Evolutionary conservation across 2,888 invertebrate genomes (phyloP).

Genomic region (Synanthedon myopaeformis): DNA sequence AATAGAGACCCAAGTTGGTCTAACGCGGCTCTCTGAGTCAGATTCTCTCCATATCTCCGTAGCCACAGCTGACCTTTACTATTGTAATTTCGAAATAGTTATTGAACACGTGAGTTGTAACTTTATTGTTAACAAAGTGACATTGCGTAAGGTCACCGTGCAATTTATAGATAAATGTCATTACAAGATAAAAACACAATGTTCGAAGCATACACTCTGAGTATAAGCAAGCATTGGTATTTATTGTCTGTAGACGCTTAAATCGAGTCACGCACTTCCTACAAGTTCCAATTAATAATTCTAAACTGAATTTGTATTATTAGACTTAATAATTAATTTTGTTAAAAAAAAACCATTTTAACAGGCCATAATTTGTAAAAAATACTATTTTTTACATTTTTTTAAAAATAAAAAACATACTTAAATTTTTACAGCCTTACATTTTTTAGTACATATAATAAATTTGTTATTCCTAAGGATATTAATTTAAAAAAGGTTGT

Average conservation of each 20-base stretch:
- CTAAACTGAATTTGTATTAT: too few relatives aligned
- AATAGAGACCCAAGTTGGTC: neutral
- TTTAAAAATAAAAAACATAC: too few relatives aligned
- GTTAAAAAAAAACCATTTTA: too few relatives aligned
- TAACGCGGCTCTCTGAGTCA: constrained; percentile 19
- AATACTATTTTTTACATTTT: too few relatives aligned
- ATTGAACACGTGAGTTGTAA: constrained; percentile 34
- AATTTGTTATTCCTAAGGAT: too few relatives aligned
- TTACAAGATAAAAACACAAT: constrained; percentile 27
- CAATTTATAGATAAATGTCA: constrained; percentile 41
- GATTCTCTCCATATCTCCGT: too few relatives aligned
- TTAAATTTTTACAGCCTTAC: too few relatives aligned
- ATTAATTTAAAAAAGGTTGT: too few relatives aligned
- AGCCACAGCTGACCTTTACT: constrained; percentile 32
- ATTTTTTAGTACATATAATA: too few relatives aligned
- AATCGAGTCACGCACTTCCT: constrained; percentile 4
- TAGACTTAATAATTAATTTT: too few relatives aligned
- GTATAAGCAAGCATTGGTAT: neutral
- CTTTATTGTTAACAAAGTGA: constrained; percentile 35
- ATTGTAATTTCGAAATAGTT: constrained; percentile 37
- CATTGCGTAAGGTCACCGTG: constrained; percentile 34
- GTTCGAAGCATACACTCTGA: constrained; percentile 19
- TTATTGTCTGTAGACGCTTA: constrained; percentile 7
- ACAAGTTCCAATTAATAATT: too few relatives aligned
- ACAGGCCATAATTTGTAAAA: too few relatives aligned